Evolutionary conservation across 2,888 invertebrate species (phyloP), one percentile per base, ranked within the genome.

Genomic region (Hanleya hanleyi): DNA sequence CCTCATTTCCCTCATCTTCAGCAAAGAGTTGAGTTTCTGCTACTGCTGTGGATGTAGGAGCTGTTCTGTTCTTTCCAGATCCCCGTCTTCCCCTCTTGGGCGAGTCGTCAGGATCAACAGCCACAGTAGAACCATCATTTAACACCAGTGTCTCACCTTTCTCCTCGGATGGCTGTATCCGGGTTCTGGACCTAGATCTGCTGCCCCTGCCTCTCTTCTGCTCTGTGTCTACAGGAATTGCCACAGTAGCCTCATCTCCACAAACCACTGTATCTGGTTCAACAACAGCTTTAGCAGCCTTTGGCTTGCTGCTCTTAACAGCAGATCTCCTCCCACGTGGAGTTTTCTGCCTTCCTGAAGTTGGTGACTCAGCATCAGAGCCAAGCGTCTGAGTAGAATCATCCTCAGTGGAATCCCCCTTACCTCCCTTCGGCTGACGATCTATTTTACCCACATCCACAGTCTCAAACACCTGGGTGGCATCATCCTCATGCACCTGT

Each of bases 381-480:
- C 68, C 6, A 67, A 38, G 12, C n/a, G 66, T 71, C 7, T 38
- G 47, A 68, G 70, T 69, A 57, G 70, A 26, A n/a, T 73, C 35
- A 7, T 71, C 73, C 64, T 74, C 73, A 65, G 69, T 71, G 7
- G 36, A 71, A 51, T 32, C 70, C 51, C 72, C 74, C 49, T 61
- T 37, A 12, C 29, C 18, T 67, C 12, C 32, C 26, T 26, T 35
- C 35, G 26, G 32, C 49, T 41, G 29, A 15, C 18, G 26, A 64
- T 32, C 22, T 70, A 65, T 65, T 15, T 57, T 22, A n/a, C 18
- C 22, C 36, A 36, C 64, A 50, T 67, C 26, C n/a, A 51, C 62
- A 33, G 37, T 69, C 32, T 75, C 75, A 70, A 75, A 61, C 29
- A 67, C 73, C 37, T 78, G 74, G 7, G 77, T 78, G 15, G 57